Percentiles rank a stretch among this genome's conserved stretches.
Conservation (phyloP, 2,888 invertebrate genomes). For the Spialia ferax region DNA sequence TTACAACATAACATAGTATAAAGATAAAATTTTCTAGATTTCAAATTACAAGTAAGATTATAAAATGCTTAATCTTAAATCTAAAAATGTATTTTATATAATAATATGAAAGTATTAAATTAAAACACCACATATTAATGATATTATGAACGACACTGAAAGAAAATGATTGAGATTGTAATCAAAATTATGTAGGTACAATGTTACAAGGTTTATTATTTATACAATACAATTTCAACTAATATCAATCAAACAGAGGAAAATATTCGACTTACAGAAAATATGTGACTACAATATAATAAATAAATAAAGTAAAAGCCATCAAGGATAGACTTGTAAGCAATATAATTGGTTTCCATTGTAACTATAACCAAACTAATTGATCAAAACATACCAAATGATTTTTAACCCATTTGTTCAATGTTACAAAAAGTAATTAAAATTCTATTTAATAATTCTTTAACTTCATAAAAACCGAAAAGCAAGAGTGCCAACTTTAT, state of each 20-base stretch:
- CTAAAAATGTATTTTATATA: not conserved
- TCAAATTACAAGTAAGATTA: not conserved
- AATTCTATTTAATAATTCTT: too few species aligned
- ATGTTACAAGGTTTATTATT: not conserved
- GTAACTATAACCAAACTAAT: too few species aligned
- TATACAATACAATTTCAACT: not conserved
- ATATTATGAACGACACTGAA: not conserved
- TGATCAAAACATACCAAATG: too few species aligned
- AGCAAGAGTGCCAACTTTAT: too few species aligned
- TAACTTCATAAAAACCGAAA: too few species aligned
- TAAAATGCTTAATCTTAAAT: not conserved
- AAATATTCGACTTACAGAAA: not conserved
- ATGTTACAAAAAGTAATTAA: too few species aligned
- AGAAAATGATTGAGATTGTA: not conserved
- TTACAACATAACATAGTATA: not conserved
- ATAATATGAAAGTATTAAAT: not conserved
- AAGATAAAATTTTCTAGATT: not conserved
- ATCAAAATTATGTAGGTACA: not conserved
- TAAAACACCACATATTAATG: not conserved
- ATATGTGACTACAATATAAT: not conserved
- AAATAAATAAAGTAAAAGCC: not conserved
- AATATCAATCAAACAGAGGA: not conserved
- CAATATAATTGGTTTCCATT: not conserved
- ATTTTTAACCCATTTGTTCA: too few species aligned
- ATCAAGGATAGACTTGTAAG: not conserved